These are phyloP conservation scores for Rhinolophus sinicus DNA, from an alignment of 2,113 vertebrate genomes.

Conservation along the genomic window DNA sequence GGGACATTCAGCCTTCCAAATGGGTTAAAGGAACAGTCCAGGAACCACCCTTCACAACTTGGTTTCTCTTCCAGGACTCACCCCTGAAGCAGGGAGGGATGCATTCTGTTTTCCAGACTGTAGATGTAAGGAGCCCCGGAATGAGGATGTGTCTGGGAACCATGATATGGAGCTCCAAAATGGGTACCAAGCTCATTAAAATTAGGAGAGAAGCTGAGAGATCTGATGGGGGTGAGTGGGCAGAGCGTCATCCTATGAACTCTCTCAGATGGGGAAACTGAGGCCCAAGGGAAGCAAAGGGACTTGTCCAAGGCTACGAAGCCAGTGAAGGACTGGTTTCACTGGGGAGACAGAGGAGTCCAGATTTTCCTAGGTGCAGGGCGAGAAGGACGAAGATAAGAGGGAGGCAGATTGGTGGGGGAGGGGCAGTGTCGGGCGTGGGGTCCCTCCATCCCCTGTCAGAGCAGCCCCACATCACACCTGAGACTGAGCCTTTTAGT, in stretches of 20 bases:
- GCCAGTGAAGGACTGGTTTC: neutral
- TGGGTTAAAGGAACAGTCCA: neutral
- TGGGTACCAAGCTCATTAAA: neutral
- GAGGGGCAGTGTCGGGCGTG: accelerated
- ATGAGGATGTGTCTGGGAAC: neutral
- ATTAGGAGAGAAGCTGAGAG: neutral
- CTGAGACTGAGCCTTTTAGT: neutral
- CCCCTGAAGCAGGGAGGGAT: accelerated
- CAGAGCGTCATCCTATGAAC: neutral
- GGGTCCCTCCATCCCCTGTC: neutral
- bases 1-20: neutral
- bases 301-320: neutral
- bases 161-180: neutral
- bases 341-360: neutral
- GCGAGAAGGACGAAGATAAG: neutral
- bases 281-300: neutral
- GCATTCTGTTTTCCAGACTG: neutral
- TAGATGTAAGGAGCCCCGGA: neutral
- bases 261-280: neutral
- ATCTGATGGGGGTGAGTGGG: neutral
- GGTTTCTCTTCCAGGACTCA: neutral
- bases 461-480: neutral
- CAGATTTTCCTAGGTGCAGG: neutral
- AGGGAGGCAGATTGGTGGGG: accelerated
- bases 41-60: neutral